A percentile compares a stretch with the other conserved stretches of the same genome.
Conservation (phyloP, 2,888 invertebrate species). For the Acanthosepion pharaonis region DNA sequence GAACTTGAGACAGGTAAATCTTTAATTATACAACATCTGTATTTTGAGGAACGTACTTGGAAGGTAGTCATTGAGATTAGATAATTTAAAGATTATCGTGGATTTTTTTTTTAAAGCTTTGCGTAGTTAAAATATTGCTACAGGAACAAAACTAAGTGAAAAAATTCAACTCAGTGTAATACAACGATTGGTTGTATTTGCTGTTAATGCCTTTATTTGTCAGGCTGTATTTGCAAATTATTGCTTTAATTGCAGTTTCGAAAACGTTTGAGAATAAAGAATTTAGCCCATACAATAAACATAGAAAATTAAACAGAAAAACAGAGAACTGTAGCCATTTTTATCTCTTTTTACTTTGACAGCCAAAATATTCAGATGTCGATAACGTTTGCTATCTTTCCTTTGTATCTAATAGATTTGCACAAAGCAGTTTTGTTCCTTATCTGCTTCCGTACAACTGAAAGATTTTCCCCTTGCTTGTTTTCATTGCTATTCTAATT, state of each 20-base stretch:
- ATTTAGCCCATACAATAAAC: background rate
- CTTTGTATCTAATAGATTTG: background rate
- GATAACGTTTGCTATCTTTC: background rate
- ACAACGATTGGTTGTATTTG: background rate
- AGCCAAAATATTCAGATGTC: background rate
- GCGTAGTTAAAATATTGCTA: background rate
- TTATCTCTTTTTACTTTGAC: background rate
- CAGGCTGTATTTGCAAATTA: background rate
- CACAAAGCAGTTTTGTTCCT: background rate
- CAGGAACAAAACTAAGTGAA: too few species aligned
- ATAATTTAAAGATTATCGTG: background rate
- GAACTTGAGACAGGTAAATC: too few species aligned
- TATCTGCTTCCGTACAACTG: background rate
- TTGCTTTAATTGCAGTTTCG: background rate
- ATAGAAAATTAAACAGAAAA: background rate
- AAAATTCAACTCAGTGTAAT: too few species aligned
- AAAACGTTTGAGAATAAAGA: background rate
- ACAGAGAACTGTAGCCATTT: background rate
- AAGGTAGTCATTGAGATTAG: background rate
- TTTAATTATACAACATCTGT: too few species aligned
- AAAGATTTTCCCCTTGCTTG: background rate
- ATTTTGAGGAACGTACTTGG: too few species aligned
- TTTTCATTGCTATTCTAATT: slow-evolving; percentile 5
- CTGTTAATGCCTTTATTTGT: background rate
- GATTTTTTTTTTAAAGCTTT: background rate